phyloP scores from a whole-genome alignment of 2,797 vertebrate genomes.

The Rhinella marina region DNA sequence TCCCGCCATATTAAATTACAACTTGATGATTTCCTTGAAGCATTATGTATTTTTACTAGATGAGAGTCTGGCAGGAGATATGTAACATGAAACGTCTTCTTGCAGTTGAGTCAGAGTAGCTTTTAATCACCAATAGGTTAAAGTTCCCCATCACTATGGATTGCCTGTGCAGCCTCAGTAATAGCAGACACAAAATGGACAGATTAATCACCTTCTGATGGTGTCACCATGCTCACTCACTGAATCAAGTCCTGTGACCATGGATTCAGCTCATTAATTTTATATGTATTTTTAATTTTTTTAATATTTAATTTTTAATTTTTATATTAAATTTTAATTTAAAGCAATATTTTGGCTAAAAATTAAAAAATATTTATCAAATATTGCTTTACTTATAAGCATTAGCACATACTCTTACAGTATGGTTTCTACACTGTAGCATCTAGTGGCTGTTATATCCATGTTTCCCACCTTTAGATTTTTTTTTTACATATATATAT shows the following conservation, averaged over 20 bases:
- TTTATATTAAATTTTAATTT: too few species aligned
- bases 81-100: constrained; percentile 41
- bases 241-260: not conserved
- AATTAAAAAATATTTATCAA: too few species aligned
- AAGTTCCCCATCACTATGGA: constrained; percentile 32
- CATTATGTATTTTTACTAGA: constrained; percentile 49
- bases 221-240: not conserved
- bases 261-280: not conserved
- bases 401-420: too few species aligned
- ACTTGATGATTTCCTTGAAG: constrained; percentile 46
- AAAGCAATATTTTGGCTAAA: too few species aligned
- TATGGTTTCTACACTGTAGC: too few species aligned
- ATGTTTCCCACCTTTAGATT: too few species aligned
- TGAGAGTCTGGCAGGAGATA: constrained; percentile 27
- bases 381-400: too few species aligned
- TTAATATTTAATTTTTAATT: too few species aligned
- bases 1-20: constrained; percentile 38
- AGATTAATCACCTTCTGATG: constrained; percentile 6
- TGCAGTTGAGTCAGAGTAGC: constrained; percentile 1
- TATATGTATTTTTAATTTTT: not conserved
- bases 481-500: too few species aligned
- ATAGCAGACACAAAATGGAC: constrained; percentile 14
- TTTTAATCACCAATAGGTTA: constrained; percentile 40
- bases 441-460: too few species aligned
- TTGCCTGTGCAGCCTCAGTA: constrained; percentile 12